Conservation (phyloP, 1,140 invertebrate genomes). For the Tetraneura akinire region DNA sequence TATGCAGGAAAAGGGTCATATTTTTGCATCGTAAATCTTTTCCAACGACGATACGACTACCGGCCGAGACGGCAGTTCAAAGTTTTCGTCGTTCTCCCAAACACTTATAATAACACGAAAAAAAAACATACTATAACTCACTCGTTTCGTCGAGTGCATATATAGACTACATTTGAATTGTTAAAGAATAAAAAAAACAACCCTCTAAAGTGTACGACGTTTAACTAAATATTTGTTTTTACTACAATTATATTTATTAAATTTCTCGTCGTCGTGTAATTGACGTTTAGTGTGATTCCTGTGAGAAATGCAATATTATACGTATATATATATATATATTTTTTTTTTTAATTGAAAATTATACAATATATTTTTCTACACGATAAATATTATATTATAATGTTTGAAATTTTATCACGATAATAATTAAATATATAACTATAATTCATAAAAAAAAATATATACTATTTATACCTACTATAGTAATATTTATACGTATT, state of each 20-base stretch:
- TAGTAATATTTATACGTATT: too few relatives aligned
- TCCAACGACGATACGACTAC: conserved; percentile 14
- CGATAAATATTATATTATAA: neutral
- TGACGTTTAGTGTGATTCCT: too few relatives aligned
- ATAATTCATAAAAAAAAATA: too few relatives aligned
- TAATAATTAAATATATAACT: too few relatives aligned
- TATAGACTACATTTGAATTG: conserved; percentile 13
- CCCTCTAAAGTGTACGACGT: neutral
- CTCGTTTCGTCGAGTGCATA: conserved; percentile 18
- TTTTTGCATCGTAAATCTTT: conserved; percentile 49
- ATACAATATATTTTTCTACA: neutral
- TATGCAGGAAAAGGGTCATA: conserved; percentile 38
- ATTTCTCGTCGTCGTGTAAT: neutral
- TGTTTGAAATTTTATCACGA: neutral
- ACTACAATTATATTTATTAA: neutral
- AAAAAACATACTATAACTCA: conserved; percentile 26
- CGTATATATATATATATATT: too few relatives aligned
- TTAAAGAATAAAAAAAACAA: conserved; percentile 14
- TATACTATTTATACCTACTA: too few relatives aligned
- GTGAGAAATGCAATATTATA: too few relatives aligned
- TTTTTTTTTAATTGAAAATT: conserved; percentile 1
- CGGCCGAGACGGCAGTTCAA: conserved; percentile 16
- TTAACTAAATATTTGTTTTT: conserved; percentile 21
- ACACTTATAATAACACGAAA: conserved; percentile 37
- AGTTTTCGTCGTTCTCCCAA: conserved; percentile 30